These are phyloP conservation scores for Callocephalon fimbriatum DNA, from an alignment of 2,113 vertebrate species.

Conservation along the genomic window DNA sequence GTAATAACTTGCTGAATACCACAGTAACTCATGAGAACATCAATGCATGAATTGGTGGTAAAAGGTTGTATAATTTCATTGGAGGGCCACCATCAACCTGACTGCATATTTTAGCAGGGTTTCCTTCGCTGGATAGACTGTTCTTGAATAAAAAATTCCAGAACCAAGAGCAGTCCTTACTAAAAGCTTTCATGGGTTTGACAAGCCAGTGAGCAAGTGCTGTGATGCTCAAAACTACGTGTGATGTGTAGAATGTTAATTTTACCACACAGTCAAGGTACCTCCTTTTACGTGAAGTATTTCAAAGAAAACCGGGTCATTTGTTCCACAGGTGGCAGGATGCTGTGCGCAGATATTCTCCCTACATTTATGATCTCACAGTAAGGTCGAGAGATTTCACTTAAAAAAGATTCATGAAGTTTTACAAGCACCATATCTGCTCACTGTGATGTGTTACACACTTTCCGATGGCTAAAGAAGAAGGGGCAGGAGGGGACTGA, in stretches of 20 bases:
- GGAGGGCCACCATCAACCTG: background rate
- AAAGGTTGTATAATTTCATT: background rate
- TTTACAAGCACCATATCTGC: background rate
- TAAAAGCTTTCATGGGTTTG: background rate
- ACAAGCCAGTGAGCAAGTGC: background rate
- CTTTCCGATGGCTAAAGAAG: background rate
- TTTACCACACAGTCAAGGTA: background rate
- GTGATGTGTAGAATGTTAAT: background rate
- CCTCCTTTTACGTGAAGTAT: background rate
- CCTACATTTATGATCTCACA: background rate
- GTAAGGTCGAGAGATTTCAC: background rate
- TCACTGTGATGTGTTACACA: background rate
- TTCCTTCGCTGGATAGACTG: background rate
- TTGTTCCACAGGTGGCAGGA: background rate
- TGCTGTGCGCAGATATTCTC: background rate
- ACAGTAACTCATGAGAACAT: background rate
- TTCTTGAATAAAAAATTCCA: background rate
- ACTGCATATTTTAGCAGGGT: background rate
- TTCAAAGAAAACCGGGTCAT: slow-evolving; percentile 14
- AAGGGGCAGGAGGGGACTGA: background rate
- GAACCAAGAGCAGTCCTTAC: background rate
- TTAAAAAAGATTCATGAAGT: background rate
- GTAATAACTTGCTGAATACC: background rate
- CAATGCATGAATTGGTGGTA: background rate
- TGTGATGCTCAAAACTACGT: background rate